These are phyloP conservation scores for Rhodophaea formosa DNA, from an alignment of 2,888 invertebrate genomes.

Conservation along the genomic window DNA sequence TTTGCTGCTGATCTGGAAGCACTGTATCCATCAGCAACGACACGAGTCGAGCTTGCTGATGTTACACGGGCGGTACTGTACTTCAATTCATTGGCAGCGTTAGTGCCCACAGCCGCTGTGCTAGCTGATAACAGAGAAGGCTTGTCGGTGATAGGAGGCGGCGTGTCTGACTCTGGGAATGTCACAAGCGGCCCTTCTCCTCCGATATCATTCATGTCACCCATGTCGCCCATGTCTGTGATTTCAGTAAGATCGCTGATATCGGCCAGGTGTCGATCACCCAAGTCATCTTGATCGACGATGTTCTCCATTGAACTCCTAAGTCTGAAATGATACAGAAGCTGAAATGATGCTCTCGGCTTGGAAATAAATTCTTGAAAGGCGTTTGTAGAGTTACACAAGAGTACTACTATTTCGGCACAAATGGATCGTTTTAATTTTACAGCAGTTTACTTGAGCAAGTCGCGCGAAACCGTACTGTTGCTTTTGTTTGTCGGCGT, in stretches of 20 bases:
- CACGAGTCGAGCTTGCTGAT: slow-evolving; percentile 86
- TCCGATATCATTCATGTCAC: slow-evolving; percentile 70
- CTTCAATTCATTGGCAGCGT: slow-evolving; percentile 86
- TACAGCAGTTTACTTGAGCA: slow-evolving; percentile 31
- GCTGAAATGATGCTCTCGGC: neutral
- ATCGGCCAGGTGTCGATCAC: slow-evolving; percentile 67
- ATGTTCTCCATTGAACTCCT: slow-evolving; percentile 90
- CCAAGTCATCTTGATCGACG: slow-evolving; percentile 83
- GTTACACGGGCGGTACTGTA: slow-evolving; percentile 92
- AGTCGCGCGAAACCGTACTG: slow-evolving; percentile 55
- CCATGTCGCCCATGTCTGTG: slow-evolving; percentile 73
- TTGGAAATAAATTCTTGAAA: neutral
- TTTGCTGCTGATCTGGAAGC: slow-evolving; percentile 82
- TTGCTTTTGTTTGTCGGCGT: slow-evolving; percentile 75
- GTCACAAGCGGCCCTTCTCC: slow-evolving; percentile 87
- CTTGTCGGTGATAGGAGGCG: slow-evolving; percentile 78
- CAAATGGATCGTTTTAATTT: slow-evolving; percentile 25
- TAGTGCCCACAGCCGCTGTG: slow-evolving; percentile 61
- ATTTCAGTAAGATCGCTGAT: slow-evolving; percentile 76
- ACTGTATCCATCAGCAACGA: slow-evolving; percentile 90
- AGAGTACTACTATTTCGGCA: slow-evolving; percentile 24
- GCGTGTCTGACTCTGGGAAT: slow-evolving; percentile 90
- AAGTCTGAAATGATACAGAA: slow-evolving; percentile 67
- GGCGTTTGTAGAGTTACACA: slow-evolving; percentile 6
- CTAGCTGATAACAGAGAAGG: slow-evolving; percentile 70